Conservation (phyloP, 2,113 vertebrate genomes). For the Passer domesticus region DNA sequence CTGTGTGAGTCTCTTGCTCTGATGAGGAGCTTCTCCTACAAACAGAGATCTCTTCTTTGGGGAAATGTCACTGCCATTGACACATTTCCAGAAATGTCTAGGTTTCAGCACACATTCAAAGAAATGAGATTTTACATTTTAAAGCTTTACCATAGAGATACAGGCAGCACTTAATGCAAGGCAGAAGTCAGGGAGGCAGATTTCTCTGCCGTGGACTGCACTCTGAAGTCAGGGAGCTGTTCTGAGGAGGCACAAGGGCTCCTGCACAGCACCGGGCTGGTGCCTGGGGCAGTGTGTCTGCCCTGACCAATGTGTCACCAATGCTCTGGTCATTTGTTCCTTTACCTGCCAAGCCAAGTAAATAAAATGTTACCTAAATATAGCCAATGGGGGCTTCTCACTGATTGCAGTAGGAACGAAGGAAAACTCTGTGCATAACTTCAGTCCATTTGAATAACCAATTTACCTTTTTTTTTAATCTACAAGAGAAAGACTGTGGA, state of each 20-base stretch:
- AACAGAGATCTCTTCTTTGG: background rate
- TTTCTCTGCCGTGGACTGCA: background rate
- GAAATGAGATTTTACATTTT: background rate
- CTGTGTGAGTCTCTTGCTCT: background rate
- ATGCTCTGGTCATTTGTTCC: background rate
- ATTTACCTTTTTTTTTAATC: background rate
- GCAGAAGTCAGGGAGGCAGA: background rate
- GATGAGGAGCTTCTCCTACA: background rate
- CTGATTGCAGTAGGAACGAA: background rate
- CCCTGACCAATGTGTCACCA: accelerated
- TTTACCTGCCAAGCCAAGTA: background rate
- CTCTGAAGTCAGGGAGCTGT: background rate
- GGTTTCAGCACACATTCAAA: background rate
- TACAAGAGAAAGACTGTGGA: background rate
- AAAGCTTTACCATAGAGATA: background rate
- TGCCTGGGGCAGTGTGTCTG: accelerated
- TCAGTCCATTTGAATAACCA: background rate
- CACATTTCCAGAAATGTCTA: background rate
- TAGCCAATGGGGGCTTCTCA: background rate
- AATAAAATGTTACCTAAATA: background rate
- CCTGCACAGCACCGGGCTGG: accelerated
- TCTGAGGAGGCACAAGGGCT: accelerated
- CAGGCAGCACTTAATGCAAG: background rate
- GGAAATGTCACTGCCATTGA: background rate
- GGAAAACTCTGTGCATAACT: background rate